A percentile compares a stretch with the other conserved stretches of the same genome.
Conservation (phyloP, 1,140 invertebrate species). For the Sogatella furcifera region DNA sequence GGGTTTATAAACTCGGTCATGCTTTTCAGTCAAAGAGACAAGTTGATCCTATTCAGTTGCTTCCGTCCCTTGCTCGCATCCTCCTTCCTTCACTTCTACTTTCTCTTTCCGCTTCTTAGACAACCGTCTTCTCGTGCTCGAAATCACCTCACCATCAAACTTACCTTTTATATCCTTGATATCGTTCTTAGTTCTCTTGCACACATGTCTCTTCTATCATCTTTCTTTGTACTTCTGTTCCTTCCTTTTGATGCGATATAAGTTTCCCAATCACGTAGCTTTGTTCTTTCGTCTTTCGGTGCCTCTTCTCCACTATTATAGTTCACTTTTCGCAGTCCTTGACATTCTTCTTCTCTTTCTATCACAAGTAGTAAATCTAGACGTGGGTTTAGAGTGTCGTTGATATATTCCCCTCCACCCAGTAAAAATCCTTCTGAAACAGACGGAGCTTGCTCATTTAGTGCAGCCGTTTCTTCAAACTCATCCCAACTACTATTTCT, state of each 20-base stretch:
- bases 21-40: constrained; percentile 1
- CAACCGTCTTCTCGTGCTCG: no score
- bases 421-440: background rate
- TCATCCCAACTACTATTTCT: no score
- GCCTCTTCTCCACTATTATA: background rate
- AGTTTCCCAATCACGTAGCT: background rate
- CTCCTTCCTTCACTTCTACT: no score
- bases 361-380: background rate
- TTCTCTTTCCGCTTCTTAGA: no score
- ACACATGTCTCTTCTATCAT: no score
- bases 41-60: background rate
- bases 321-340: background rate
- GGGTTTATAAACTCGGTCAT: background rate
- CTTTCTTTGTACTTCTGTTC: no score
- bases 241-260: no score
- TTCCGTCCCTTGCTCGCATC: background rate
- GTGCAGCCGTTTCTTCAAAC: no score
- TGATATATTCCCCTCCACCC: background rate
- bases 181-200: no score
- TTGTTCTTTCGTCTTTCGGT: background rate
- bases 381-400: background rate
- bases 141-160: no score
- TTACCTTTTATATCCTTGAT: no score
- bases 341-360: background rate
- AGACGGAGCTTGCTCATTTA: no score